Conservation (phyloP, 2,797 vertebrate species). For the Channallabes apus region DNA sequence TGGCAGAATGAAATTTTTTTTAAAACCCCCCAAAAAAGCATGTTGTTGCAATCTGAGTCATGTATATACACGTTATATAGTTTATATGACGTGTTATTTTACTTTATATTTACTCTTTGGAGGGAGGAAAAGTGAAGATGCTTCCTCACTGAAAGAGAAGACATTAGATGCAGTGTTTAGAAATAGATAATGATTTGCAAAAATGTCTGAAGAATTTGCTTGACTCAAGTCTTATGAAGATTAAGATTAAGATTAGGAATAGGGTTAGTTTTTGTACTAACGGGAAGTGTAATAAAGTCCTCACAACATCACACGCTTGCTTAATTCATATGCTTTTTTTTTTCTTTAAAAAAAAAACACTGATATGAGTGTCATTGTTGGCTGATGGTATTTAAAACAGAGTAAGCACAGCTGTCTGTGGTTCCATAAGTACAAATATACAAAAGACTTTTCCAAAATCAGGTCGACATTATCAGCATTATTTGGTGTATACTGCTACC, state of each 20-base stretch:
- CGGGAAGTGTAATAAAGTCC: not conserved
- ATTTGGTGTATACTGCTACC: not conserved
- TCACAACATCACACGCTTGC: not conserved
- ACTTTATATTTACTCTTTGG: not conserved
- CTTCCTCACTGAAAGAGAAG: not conserved
- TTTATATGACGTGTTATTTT: not conserved
- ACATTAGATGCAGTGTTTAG: not conserved
- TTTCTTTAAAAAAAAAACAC: not conserved
- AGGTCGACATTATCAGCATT: not conserved
- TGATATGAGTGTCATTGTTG: not conserved
- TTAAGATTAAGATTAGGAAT: not conserved
- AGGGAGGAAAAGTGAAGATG: not conserved
- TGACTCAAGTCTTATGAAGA: too few relatives aligned
- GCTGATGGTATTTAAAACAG: slow-evolving; percentile 1
- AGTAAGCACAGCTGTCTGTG: not conserved
- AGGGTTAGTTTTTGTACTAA: not conserved
- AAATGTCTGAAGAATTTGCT: not conserved
- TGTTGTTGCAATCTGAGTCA: not conserved
- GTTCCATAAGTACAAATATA: not conserved
- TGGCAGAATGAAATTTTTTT: too few relatives aligned
- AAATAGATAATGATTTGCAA: not conserved
- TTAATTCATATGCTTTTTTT: not conserved
- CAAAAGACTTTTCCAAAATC: not conserved
- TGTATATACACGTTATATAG: not conserved
- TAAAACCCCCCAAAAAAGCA: not conserved